Evolutionary conservation across 2,888 invertebrate species (phyloP), one percentile per base, ranked within the genome.

Genomic region (Neoascia interrupta): DNA sequence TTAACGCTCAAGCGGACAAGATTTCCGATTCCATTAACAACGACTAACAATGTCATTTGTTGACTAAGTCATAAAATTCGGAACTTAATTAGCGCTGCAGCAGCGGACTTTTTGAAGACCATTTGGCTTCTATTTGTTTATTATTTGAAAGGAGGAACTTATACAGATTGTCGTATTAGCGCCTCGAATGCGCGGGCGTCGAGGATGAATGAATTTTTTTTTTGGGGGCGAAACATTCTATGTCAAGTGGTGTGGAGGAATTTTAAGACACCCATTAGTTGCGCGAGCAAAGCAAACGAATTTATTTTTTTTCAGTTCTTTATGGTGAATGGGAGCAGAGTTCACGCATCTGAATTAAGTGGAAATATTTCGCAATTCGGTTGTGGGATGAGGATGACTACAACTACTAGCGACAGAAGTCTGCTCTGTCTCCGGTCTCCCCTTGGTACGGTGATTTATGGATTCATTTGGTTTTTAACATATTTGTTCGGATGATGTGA

Each of bases 211-310:
- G 31, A 31, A 31, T 2, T n/a, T 31, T n/a, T n/a, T n/a, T n/a
- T n/a, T 56, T 60, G 43, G 56, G 56, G 53, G 60, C 54, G 79
- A 66, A 58, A 66, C 73, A 73, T 79, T 73, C 66, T 56, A 43
- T 79, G 79, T 79, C 79, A 79, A 79, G 79, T 79, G 79, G 79
- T 73, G 47, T 61, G 79, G 66, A n/a, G n/a, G n/a, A 79, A 73
- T 79, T 73, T 66, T 60, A 68, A 79, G 79, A 73, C 47, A 54
- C 66, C 70, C 79, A 79, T 79, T 73, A 79, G 53, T 56, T 49
- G 16, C 15, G 10, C 19, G 13, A 4, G 23, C 31, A 23, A 36
- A 10, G 47, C 47, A 21, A 36, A 53, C 11, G 21, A 13, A 58
- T 36, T 0, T 1, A 18, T 45, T 23, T 47, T 11, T 28, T 28